Conservation (phyloP, 1,140 invertebrate genomes). For the Helicorthomorpha holstii region DNA sequence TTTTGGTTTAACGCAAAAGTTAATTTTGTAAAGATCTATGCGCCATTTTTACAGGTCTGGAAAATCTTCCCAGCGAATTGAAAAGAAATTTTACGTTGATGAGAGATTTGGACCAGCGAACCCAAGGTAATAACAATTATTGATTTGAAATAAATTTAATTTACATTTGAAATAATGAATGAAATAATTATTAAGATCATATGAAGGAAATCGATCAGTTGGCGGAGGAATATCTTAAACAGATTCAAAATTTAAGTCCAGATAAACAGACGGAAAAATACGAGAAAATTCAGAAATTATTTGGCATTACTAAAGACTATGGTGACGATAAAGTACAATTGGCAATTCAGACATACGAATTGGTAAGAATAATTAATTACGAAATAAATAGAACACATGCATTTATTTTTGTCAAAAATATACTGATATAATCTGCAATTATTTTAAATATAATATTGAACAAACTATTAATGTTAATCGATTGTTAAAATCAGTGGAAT, state of each 20-base stretch:
- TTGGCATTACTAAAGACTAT: slow-evolving; percentile 81
- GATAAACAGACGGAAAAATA: slow-evolving; percentile 71
- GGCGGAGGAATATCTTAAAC: slow-evolving; percentile 64
- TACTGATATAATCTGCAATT: no score
- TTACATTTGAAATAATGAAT: background rate
- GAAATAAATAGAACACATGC: no score
- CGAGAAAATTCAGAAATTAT: slow-evolving; percentile 64
- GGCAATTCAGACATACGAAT: slow-evolving; percentile 93
- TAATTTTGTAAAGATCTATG: background rate
- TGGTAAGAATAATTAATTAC: slow-evolving; percentile 35
- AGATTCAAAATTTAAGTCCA: slow-evolving; percentile 36
- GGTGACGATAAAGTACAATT: slow-evolving; percentile 94
- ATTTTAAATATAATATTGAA: background rate
- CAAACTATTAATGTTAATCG: background rate
- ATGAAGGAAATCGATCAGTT: slow-evolving; percentile 79
- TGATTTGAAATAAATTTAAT: background rate
- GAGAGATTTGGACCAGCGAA: slow-evolving; percentile 80
- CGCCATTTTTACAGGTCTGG: slow-evolving; percentile 47
- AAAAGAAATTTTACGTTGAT: slow-evolving; percentile 91
- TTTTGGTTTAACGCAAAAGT: background rate
- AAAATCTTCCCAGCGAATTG: slow-evolving; percentile 81
- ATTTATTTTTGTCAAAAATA: no score
- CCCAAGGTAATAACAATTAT: slow-evolving; percentile 32
- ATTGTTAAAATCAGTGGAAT: no score
- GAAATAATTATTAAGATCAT: slow-evolving; percentile 38